A percentile compares a stretch with the other conserved stretches of the same genome.
Evolutionary conservation across 2,797 vertebrate species (phyloP).

Genomic region (Molothrus ater): DNA sequence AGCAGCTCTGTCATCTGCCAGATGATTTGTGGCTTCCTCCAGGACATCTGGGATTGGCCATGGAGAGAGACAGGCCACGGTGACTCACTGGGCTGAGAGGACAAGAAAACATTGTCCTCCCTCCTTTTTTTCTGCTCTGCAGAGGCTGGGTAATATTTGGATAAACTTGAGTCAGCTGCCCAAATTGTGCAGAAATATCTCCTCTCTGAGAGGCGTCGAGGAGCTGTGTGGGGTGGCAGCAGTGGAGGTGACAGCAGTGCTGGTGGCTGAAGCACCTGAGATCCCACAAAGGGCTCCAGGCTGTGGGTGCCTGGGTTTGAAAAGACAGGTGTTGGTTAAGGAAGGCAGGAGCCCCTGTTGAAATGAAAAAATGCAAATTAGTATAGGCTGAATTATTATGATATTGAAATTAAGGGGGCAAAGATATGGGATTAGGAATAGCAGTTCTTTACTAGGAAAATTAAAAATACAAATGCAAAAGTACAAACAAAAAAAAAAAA

Average conservation of each 20-base stretch:
- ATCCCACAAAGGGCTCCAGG: background rate
- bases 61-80: background rate
- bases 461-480: too few species aligned
- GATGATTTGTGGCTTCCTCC: constrained; percentile 12
- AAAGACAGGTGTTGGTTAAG: background rate
- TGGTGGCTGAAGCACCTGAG: background rate
- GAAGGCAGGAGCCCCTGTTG: background rate
- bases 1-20: constrained; percentile 20
- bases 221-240: background rate
- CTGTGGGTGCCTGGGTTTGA: background rate
- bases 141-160: background rate
- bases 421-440: background rate
- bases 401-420: background rate
- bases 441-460: background rate
- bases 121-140: background rate
- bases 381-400: background rate
- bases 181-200: background rate
- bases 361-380: background rate
- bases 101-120: background rate
- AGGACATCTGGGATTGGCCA: background rate
- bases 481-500: too few species aligned
- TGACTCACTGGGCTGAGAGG: constrained; percentile 14
- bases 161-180: background rate
- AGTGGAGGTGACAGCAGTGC: background rate
- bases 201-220: background rate